Conservation (phyloP, 2,888 invertebrate species). For the Atrina japonica region DNA sequence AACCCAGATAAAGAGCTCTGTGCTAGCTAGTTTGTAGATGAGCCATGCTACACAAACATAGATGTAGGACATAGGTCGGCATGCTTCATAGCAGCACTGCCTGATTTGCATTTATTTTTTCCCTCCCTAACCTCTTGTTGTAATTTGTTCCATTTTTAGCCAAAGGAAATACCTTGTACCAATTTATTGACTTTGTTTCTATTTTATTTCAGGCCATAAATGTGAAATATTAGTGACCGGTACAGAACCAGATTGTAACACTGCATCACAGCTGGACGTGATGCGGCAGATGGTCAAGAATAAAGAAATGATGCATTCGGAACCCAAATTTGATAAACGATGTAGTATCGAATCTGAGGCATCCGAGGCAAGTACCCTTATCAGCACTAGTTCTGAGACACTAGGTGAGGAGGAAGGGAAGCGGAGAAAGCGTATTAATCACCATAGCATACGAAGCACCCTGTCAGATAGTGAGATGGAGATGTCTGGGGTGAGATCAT, state of each 20-base stretch:
- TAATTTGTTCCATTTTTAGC: too few relatives aligned
- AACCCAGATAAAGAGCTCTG: too few relatives aligned
- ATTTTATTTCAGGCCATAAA: conserved; percentile 53
- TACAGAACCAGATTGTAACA: conserved; percentile 58
- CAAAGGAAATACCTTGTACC: too few relatives aligned
- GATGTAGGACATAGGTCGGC: too few relatives aligned
- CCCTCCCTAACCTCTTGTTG: too few relatives aligned
- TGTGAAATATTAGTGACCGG: conserved; percentile 75
- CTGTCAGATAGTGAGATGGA: conserved; percentile 97
- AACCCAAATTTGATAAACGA: conserved; percentile 81
- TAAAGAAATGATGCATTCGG: conserved; percentile 89
- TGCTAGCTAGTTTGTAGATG: too few relatives aligned
- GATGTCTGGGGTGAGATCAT: conserved; percentile 93
- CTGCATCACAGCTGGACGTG: conserved; percentile 86
- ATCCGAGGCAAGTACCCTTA: conserved; percentile 82
- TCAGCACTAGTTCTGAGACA: conserved; percentile 75
- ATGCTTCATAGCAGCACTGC: too few relatives aligned
- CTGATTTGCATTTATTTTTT: too few relatives aligned
- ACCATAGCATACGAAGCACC: conserved; percentile 89
- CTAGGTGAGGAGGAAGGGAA: conserved; percentile 54
- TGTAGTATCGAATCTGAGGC: conserved; percentile 95
- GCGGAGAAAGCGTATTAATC: conserved; percentile 81
- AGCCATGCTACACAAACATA: too few relatives aligned
- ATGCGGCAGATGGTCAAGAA: conserved; percentile 96
- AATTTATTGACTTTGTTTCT: too few relatives aligned